phyloP scores from a whole-genome alignment of 2,113 vertebrate species.

The Syrrhaptes paradoxus region DNA sequence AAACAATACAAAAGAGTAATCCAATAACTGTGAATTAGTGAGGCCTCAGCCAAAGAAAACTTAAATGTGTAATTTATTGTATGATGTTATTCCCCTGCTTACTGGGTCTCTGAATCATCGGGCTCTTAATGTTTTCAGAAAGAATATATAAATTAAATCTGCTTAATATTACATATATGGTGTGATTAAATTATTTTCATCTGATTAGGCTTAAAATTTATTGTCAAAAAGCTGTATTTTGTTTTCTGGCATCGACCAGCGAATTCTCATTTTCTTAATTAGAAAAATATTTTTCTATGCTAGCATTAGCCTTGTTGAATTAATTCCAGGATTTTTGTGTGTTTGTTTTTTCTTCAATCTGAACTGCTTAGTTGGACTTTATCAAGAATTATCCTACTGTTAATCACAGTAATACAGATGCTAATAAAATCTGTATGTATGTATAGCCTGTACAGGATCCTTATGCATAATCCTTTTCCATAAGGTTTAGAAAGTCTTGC shows the following conservation, averaged over 20 bases:
- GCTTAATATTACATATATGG: not conserved
- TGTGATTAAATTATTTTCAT: not conserved
- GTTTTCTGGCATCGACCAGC: conserved; percentile 27
- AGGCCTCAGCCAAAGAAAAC: not conserved
- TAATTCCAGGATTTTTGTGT: not conserved
- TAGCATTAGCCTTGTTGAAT: not conserved
- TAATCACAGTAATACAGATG: not conserved
- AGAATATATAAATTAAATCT: not conserved
- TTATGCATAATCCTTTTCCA: not conserved
- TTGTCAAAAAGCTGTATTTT: conserved; percentile 22
- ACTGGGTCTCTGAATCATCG: not conserved
- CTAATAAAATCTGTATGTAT: not conserved
- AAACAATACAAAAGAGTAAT: not conserved
- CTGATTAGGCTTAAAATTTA: not conserved
- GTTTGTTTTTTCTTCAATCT: not conserved
- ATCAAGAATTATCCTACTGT: not conserved
- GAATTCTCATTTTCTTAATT: conserved; percentile 58
- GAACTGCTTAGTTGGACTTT: not conserved
- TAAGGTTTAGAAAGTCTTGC: not conserved
- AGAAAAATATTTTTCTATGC: conserved; percentile 42
- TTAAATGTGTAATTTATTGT: not conserved
- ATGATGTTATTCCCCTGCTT: not conserved
- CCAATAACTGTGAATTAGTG: not conserved
- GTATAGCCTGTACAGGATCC: not conserved
- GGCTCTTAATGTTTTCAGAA: not conserved